Percentiles rank a stretch among this genome's conserved stretches.
Conservation (phyloP, 53 echinoderm and acorn worm genomes). For the Luidia sarsii region DNA sequence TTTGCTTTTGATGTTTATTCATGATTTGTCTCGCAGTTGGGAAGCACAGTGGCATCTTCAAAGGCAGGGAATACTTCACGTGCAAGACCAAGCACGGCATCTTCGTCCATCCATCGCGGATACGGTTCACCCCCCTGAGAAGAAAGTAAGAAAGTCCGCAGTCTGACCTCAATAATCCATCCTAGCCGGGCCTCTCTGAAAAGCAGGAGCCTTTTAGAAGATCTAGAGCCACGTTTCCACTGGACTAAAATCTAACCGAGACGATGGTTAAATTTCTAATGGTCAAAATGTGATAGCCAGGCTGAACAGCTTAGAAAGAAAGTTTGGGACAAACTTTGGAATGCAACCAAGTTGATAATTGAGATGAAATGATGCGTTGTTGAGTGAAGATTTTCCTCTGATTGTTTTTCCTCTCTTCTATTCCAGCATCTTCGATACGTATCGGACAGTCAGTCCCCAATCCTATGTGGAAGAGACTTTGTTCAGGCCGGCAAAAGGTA, state of each 20-base stretch:
- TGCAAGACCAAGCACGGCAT: constrained; percentile 86
- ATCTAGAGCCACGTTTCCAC: too few species aligned
- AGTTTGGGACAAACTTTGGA: too few species aligned
- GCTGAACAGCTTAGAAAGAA: too few species aligned
- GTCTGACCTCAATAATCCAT: too few species aligned
- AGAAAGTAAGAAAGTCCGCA: constrained; percentile 98
- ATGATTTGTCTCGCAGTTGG: constrained; percentile 70
- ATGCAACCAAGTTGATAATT: too few species aligned
- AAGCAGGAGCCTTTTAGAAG: too few species aligned
- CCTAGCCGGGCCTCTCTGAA: too few species aligned
- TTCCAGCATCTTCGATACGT: constrained; percentile 81
- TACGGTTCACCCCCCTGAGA: constrained; percentile 77
- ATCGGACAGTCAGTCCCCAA: constrained; percentile 82
- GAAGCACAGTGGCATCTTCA: constrained; percentile 88
- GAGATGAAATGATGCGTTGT: too few species aligned
- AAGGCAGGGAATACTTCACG: constrained; percentile 89
- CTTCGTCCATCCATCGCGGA: constrained; percentile 87
- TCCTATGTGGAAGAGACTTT: constrained; percentile 83
- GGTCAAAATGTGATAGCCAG: too few species aligned
- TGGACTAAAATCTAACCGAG: too few species aligned
- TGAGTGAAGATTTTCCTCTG: too few species aligned
- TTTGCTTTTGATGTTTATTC: neutral
- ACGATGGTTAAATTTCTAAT: too few species aligned
- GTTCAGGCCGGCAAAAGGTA: constrained; percentile 32
- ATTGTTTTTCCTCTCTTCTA: neutral